Percentiles rank a stretch among this genome's conserved stretches.
phyloP scores from a whole-genome alignment of 2,888 invertebrate species.

The Fragum fragum region DNA sequence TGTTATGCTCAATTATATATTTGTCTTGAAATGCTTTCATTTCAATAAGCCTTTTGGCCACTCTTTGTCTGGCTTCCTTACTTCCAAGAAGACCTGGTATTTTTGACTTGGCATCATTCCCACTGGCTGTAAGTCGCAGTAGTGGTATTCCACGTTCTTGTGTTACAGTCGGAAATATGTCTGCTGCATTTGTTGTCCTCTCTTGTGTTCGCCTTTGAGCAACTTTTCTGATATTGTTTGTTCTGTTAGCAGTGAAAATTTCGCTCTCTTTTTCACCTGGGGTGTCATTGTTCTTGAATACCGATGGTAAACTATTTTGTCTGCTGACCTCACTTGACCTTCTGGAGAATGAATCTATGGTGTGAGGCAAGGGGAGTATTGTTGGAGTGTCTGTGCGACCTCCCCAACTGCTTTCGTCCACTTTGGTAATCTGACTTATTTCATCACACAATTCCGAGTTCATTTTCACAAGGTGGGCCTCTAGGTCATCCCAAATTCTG shows the following conservation, averaged over 20 bases:
- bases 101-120: background rate
- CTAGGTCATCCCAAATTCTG: slow-evolving; percentile 8
- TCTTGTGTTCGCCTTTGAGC: slow-evolving; percentile 20
- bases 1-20: slow-evolving; percentile 13
- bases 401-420: background rate
- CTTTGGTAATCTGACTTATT: background rate
- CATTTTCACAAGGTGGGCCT: background rate
- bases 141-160: slow-evolving; percentile 7
- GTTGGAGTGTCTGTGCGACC: background rate
- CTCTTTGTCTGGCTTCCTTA: background rate
- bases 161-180: slow-evolving; percentile 11
- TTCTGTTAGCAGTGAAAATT: slow-evolving; percentile 16
- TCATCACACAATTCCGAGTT: background rate
- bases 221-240: slow-evolving; percentile 27
- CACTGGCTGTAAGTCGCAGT: background rate
- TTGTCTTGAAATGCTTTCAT: slow-evolving; percentile 26
- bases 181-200: slow-evolving; percentile 21
- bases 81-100: background rate
- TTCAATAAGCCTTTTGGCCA: background rate
- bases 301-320: slow-evolving; percentile 19
- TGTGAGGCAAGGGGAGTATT: background rate
- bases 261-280: slow-evolving; percentile 24
- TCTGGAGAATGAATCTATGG: background rate
- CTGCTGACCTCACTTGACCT: background rate
- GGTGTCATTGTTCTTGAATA: background rate